Evolutionary conservation across 2,797 vertebrate species (phyloP).

Genomic region (Lutjanus argentimaculatus): DNA sequence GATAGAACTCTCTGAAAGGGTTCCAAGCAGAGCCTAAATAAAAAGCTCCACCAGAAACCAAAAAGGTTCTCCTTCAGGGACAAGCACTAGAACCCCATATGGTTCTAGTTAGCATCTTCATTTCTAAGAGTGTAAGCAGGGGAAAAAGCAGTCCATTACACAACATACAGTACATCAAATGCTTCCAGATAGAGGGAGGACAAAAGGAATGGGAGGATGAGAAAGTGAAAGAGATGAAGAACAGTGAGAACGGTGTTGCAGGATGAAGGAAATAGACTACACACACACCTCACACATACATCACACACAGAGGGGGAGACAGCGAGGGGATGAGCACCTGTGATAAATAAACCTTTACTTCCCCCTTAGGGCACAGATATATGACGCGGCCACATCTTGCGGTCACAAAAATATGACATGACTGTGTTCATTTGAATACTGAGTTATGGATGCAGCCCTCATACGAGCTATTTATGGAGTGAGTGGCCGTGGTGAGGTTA

Average conservation of each 20-base stretch:
- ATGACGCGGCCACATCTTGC: constrained; percentile 62
- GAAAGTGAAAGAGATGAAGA: constrained; percentile 61
- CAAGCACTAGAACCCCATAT: too few species aligned
- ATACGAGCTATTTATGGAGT: constrained; percentile 74
- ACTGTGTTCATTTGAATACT: constrained; percentile 76
- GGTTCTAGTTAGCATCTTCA: too few species aligned
- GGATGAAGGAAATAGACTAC: constrained; percentile 43
- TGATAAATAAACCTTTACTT: constrained; percentile 77
- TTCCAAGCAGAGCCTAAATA: too few species aligned
- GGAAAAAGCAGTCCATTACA: constrained; percentile 24
- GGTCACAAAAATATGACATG: constrained; percentile 73
- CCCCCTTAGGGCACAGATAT: constrained; percentile 72
- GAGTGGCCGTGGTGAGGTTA: constrained; percentile 63
- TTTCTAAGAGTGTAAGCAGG: neutral
- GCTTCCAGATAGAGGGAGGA: constrained; percentile 41
- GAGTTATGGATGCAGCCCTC: constrained; percentile 67
- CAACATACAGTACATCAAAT: constrained; percentile 61
- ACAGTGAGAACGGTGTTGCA: constrained; percentile 28
- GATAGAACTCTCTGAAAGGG: too few species aligned
- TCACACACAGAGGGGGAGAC: constrained; percentile 58
- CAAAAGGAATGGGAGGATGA: constrained; percentile 49
- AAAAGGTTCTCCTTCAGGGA: too few species aligned
- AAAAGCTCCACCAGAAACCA: too few species aligned
- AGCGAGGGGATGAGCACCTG: constrained; percentile 64
- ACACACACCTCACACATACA: constrained; percentile 62